A percentile compares a stretch with the other conserved stretches of the same genome.
phyloP scores from a whole-genome alignment of 2,797 vertebrate genomes.

The Scleropages formosus region DNA sequence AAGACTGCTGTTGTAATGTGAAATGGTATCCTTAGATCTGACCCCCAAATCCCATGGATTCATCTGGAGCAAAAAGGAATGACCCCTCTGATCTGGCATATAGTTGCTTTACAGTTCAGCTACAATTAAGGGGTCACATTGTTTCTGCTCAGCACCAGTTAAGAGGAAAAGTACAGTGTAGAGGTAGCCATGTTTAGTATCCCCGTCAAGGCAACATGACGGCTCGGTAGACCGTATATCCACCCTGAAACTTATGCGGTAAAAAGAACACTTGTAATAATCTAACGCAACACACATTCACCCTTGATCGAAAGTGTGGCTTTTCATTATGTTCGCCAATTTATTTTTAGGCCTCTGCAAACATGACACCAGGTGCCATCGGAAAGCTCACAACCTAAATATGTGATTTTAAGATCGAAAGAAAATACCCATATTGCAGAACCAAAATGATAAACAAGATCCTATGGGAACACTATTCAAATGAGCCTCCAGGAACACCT shows the following conservation, averaged over 20 bases:
- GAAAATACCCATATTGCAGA: conserved; percentile 10
- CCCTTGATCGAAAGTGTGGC: conserved; percentile 5
- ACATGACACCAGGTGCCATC: background rate
- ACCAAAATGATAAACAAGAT: conserved; percentile 1
- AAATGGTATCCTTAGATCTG: background rate
- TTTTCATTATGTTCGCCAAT: conserved; percentile 6
- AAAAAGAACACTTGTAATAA: background rate
- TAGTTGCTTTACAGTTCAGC: background rate
- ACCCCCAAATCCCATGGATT: background rate
- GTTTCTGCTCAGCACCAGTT: background rate
- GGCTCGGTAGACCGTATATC: background rate
- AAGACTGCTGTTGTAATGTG: background rate
- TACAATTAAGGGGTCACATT: background rate
- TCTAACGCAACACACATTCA: conserved; percentile 2
- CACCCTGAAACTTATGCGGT: background rate
- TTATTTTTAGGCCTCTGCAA: conserved; percentile 19
- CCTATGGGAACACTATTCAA: conserved; percentile 17
- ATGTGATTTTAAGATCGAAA: conserved; percentile 17
- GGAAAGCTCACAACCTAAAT: conserved; percentile 12
- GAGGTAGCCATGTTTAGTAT: no score
- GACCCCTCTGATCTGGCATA: no score
- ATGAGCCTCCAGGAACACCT: conserved; percentile 1
- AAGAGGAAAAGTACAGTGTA: background rate
- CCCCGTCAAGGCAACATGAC: background rate
- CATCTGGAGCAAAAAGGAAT: no score